These are phyloP conservation scores for Oryctes rhinoceros DNA, from an alignment of 1,140 invertebrate genomes.

Conservation along the genomic window DNA sequence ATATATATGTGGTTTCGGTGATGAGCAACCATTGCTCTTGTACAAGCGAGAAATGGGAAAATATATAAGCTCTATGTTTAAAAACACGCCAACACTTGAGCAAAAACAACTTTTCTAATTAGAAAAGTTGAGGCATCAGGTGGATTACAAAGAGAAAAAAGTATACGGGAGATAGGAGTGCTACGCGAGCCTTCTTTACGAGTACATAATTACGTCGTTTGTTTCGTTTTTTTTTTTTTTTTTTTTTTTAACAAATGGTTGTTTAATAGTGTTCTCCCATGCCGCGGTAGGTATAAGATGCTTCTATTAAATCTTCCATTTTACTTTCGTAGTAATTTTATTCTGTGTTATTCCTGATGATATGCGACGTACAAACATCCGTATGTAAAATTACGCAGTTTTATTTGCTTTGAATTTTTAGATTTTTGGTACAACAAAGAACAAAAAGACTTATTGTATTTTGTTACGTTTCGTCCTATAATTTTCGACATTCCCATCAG, in stretches of 20 bases:
- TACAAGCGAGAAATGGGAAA: not conserved
- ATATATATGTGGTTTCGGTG: too few relatives aligned
- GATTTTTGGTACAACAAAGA: too few relatives aligned
- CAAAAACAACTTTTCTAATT: constrained; percentile 32
- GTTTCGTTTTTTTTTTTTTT: not conserved
- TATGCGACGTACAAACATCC: too few relatives aligned
- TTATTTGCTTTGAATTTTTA: too few relatives aligned
- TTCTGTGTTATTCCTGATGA: too few relatives aligned
- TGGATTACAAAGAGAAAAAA: constrained; percentile 2
- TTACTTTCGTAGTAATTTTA: too few relatives aligned
- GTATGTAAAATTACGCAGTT: too few relatives aligned
- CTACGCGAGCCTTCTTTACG: not conserved
- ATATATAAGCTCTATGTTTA: constrained; percentile 11
- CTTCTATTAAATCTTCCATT: too few relatives aligned
- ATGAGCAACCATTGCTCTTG: not conserved
- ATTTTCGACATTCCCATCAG: too few relatives aligned
- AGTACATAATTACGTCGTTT: constrained; percentile 1
- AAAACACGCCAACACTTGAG: constrained; percentile 12
- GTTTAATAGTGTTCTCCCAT: not conserved
- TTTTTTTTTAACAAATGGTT: not conserved
- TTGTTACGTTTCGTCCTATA: too few relatives aligned
- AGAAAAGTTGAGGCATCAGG: constrained; percentile 15
- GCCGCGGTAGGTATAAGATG: too few relatives aligned
- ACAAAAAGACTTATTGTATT: too few relatives aligned
- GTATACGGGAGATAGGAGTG: not conserved